Percentiles rank a stretch among this genome's conserved stretches.
phyloP scores from a whole-genome alignment of 2,888 invertebrate genomes.

The Drosophila fulvimacula region DNA sequence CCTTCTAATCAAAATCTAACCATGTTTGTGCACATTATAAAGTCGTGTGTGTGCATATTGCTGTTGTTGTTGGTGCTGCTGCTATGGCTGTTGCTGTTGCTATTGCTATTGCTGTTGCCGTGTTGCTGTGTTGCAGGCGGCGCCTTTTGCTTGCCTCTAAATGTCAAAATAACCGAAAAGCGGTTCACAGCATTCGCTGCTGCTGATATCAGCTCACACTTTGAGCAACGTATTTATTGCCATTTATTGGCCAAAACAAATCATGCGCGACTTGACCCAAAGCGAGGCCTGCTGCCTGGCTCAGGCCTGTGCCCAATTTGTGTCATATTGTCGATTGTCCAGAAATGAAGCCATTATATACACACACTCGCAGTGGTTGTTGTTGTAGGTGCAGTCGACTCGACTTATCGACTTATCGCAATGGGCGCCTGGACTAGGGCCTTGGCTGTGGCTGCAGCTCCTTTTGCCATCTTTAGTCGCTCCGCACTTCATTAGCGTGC shows the following conservation, averaged over 20 bases:
- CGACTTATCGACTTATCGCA: constrained; percentile 33
- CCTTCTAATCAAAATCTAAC: constrained; percentile 77
- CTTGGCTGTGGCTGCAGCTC: background rate
- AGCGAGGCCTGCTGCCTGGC: constrained; percentile 14
- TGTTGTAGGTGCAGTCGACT: constrained; percentile 11
- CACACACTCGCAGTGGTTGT: background rate
- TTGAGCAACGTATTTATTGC: constrained; percentile 58
- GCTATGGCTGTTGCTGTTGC: constrained; percentile 1
- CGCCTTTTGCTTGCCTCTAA: constrained; percentile 72
- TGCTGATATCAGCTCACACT: constrained; percentile 57
- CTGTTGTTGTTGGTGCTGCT: constrained; percentile 8
- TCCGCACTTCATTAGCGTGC: constrained; percentile 75
- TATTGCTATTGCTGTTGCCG: constrained; percentile 4
- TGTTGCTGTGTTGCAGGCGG: constrained; percentile 51
- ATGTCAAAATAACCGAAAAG: constrained; percentile 60
- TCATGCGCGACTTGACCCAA: constrained; percentile 56
- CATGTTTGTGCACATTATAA: constrained; percentile 61
- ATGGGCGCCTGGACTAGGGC: constrained; percentile 16
- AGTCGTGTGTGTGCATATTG: constrained; percentile 40
- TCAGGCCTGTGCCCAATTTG: constrained; percentile 58
- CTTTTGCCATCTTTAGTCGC: constrained; percentile 26
- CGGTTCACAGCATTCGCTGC: constrained; percentile 52
- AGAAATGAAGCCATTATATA: constrained; percentile 53
- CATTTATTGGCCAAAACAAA: constrained; percentile 48
- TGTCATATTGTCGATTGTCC: constrained; percentile 64